Evolutionary conservation across 2,113 vertebrate species (phyloP).

Genomic region (Ictalurus punctatus): DNA sequence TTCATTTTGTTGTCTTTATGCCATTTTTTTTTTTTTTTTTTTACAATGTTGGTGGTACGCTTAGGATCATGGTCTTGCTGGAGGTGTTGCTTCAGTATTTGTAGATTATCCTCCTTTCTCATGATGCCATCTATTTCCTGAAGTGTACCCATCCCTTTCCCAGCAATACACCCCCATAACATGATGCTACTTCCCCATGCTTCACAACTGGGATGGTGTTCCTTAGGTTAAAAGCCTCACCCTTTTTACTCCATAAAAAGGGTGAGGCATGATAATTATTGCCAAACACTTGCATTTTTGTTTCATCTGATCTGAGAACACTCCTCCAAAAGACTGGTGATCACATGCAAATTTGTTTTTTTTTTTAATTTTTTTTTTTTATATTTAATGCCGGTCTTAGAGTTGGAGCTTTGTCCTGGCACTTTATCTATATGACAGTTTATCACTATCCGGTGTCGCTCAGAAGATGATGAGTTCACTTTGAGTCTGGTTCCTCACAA

Average conservation of each 20-base stretch:
- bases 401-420: not conserved
- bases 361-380: too few relatives aligned
- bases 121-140: not conserved
- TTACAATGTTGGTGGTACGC: not conserved
- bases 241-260: not conserved
- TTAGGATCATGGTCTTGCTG: not conserved
- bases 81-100: not conserved
- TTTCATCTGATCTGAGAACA: not conserved
- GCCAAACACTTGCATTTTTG: not conserved
- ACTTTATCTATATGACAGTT: not conserved
- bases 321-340: not conserved
- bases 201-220: not conserved
- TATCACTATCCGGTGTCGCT: not conserved
- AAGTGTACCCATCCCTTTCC: not conserved
- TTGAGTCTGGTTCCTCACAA: not conserved
- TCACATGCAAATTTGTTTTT: not conserved
- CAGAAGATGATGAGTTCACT: not conserved
- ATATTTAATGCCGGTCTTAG: not conserved
- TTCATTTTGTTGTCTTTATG: not conserved
- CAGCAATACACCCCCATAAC: not conserved
- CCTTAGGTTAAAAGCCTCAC: not conserved
- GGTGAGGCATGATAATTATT: not conserved
- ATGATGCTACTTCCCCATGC: not conserved
- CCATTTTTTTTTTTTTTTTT: too few relatives aligned
- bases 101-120: not conserved